Base-by-base conservation (phyloP, 2,888 invertebrate species). In the Chrysotoxum bicinctum region DNA sequence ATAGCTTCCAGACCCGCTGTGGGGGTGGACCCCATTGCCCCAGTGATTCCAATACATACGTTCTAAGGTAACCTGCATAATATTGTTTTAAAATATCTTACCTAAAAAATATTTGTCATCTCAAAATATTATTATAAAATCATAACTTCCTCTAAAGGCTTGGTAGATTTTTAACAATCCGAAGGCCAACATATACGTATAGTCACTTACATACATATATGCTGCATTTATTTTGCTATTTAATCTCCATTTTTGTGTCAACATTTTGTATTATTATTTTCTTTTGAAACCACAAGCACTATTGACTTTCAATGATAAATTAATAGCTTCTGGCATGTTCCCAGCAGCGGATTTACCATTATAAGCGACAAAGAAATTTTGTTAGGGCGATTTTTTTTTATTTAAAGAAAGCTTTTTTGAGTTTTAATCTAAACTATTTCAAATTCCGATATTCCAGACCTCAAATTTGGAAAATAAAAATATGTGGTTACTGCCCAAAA, bases 201-300 rank as follows among this genome's bases (percentile, higher is more conserved):
- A n/a, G n/a, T n/a, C n/a, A n/a, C n/a, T n/a, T n/a, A n/a, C n/a
- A n/a, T n/a, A n/a, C n/a, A n/a, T n/a, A n/a, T n/a, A n/a, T n/a
- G n/a, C n/a, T n/a, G 35, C 45, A n/a, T 50, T 16, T 68, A 32
- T 50, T 50, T 12, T 50, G 52, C 12, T 52, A 50, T 10, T 1
- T 45, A 69, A 75, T 75, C 69, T 23, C 69, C 35, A 72, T 77
- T 68, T 77, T 60, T 76, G 58, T 72, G 58, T 62, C 72, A 66
- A 66, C 54, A 23, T 37, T 56, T 56, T 32, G 40, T 19, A 40
- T 16, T 54, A 16, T 54, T 54, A n/a, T 56, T 19, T 64, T 52
- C 32, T 50, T 50, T 43, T 3, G 6, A 43, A 43, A 43, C 43
- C 43, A 43, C 43, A 16, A 43, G 43, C n/a, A n/a, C n/a, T 43